Conservation (phyloP, 2,797 vertebrate species). For the Chelonia mydas region DNA sequence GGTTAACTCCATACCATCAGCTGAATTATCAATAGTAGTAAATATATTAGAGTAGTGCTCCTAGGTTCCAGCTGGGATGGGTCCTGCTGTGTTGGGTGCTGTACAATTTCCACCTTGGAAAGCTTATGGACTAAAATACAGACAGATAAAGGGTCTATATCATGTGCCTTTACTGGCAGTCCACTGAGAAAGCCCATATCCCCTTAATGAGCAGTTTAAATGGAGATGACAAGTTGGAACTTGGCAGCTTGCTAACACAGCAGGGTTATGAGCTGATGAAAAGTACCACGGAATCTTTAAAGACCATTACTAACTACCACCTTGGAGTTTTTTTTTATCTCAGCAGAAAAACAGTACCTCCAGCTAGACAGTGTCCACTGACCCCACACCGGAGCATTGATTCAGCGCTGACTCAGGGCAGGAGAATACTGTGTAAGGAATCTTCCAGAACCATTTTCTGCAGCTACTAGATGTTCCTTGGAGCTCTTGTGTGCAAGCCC, state of each 20-base stretch:
- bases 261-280: background rate
- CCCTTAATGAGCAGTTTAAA: conserved; percentile 33
- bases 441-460: background rate
- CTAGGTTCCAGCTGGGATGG: background rate
- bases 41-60: background rate
- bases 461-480: background rate
- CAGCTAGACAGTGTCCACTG: background rate
- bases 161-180: conserved; percentile 34
- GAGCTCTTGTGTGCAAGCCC: background rate
- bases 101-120: rapidly evolving
- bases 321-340: background rate
- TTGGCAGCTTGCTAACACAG: background rate
- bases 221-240: background rate
- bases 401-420: background rate
- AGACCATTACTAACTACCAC: background rate
- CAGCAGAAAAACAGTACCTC: background rate
- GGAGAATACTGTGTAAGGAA: background rate
- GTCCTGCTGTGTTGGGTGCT: background rate
- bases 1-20: background rate
- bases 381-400: background rate
- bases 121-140: background rate
- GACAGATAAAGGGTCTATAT: conserved; percentile 21
- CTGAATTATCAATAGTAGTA: background rate
- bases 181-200: background rate
- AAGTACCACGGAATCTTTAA: background rate